Evolutionary conservation across 2,888 invertebrate genomes (phyloP).

Genomic region (Cryptophagus acutangulus): DNA sequence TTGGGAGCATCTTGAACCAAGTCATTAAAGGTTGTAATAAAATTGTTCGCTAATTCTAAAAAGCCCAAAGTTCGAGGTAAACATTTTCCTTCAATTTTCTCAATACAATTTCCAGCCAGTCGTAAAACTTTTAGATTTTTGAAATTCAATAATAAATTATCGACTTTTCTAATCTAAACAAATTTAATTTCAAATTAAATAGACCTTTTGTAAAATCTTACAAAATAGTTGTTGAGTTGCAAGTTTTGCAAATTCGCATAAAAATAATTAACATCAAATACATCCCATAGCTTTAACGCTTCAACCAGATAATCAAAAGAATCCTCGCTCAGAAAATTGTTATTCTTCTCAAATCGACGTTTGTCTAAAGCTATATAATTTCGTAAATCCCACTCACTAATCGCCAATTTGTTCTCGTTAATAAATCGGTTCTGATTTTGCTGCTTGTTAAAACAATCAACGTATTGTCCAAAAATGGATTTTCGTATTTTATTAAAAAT

Average conservation of each 20-base stretch:
- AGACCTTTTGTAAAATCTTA: slow-evolving; percentile 18
- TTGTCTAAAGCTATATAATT: slow-evolving; percentile 23
- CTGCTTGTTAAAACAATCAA: slow-evolving; percentile 32
- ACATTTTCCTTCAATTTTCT: slow-evolving; percentile 40
- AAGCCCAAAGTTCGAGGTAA: slow-evolving; percentile 47
- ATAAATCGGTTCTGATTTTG: slow-evolving; percentile 31
- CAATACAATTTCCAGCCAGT: slow-evolving; percentile 48
- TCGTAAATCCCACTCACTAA: slow-evolving; percentile 31
- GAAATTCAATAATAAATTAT: slow-evolving; percentile 44
- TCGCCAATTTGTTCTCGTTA: slow-evolving; percentile 35
- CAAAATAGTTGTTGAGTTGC: slow-evolving; percentile 33
- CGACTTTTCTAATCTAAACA: slow-evolving; percentile 52
- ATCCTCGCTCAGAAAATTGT: slow-evolving; percentile 31
- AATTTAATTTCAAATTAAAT: no score
- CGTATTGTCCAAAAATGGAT: slow-evolving; percentile 37
- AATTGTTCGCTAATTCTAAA: slow-evolving; percentile 44
- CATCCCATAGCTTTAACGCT: slow-evolving; percentile 29
- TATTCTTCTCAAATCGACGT: slow-evolving; percentile 27
- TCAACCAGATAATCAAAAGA: slow-evolving; percentile 27
- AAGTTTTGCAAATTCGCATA: slow-evolving; percentile 28
- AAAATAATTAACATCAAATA: slow-evolving; percentile 33
- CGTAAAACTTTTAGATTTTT: slow-evolving; percentile 47
- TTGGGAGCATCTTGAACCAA: slow-evolving; percentile 45
- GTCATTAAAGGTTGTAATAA: slow-evolving; percentile 29
- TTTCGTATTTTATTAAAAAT: slow-evolving; percentile 16